Evolutionary conservation across 2,797 vertebrate genomes (phyloP), one percentile per base, ranked within the genome.

Genomic region (Gambusia yucatana): DNA sequence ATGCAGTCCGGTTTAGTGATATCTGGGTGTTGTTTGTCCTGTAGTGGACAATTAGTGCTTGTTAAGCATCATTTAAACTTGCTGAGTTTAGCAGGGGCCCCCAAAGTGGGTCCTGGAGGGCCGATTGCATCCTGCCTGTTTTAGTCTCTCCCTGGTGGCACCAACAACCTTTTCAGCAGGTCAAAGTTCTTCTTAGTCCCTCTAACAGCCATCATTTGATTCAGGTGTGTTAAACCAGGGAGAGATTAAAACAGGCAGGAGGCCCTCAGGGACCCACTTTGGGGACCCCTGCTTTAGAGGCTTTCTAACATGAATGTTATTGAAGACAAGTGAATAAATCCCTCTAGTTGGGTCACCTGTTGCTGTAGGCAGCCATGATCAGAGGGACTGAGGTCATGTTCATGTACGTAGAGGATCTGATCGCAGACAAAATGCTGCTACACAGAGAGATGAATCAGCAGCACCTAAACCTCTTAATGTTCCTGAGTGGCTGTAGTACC

Each of bases 11-110:
- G 57, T 47, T 44, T 48, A 50, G 17, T 74, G 50, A 79, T 81
- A 33, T 47, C 59, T 84, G 77, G 77, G 72, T 65, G 57, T 52
- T 79, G 33, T 61, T 86, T 93, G 90, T 89, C 76, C 90, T 84
- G 91, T 91, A 85, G 76, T 86, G 93, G 87, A 85, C 3, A 76
- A 76, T 9, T 52, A 33, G 13, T 36, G 59, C 59, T 63, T 17
- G 13, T 30, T 33, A 22, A 22, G 20, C 16, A 67, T 8, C 8
- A 8, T 25, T 67, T 41, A 41, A 39, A 67, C 36, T 22, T 11
- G 65, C 4, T 43, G 22, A 6, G 6, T 16, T 67, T 41, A 33
- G 33, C 33, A 33, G 33, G 33, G 33, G 33, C 33, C 33, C 33
- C 33, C 33, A 33, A 33, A 33, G 33, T 33, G 33, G 33, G 33